Conservation (phyloP, 2,888 invertebrate genomes). For the Cecidostiba fungosa region DNA sequence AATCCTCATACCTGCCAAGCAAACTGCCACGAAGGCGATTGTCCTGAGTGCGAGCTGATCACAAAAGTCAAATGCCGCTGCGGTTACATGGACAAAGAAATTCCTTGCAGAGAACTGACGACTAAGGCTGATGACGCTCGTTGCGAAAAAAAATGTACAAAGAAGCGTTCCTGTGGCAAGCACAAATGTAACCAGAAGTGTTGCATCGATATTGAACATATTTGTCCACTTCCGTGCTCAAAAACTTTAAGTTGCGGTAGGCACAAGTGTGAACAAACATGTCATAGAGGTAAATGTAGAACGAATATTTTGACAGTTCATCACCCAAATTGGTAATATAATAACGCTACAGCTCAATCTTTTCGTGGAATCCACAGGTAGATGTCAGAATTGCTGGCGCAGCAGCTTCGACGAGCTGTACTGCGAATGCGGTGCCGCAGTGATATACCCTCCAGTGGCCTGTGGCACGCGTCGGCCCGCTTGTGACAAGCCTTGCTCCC, state of each 20-base stretch:
- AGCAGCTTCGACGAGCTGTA: slow-evolving; percentile 91
- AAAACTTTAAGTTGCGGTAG: slow-evolving; percentile 92
- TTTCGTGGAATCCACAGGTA: slow-evolving; percentile 66
- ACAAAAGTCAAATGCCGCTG: slow-evolving; percentile 92
- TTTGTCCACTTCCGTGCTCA: slow-evolving; percentile 91
- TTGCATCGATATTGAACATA: slow-evolving; percentile 93
- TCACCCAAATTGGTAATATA: background rate
- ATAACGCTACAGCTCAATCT: background rate
- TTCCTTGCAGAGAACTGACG: slow-evolving; percentile 88
- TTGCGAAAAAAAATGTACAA: slow-evolving; percentile 95
- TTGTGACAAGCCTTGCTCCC: slow-evolving; percentile 89
- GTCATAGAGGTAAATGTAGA: slow-evolving; percentile 90
- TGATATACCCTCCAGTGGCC: slow-evolving; percentile 94
- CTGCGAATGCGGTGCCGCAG: slow-evolving; percentile 94
- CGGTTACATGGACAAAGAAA: slow-evolving; percentile 90
- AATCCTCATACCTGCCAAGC: slow-evolving; percentile 86
- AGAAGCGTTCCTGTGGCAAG: slow-evolving; percentile 92
- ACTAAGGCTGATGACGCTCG: slow-evolving; percentile 87
- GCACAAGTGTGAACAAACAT: slow-evolving; percentile 93
- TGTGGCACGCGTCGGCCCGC: slow-evolving; percentile 94
- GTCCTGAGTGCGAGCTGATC: slow-evolving; percentile 89
- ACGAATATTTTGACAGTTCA: background rate
- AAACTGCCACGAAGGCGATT: slow-evolving; percentile 87
- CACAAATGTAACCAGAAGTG: slow-evolving; percentile 95
- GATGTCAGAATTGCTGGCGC: slow-evolving; percentile 76